These are phyloP conservation scores for Acanthopleura granulata DNA, from an alignment of 2,888 invertebrate genomes.

Conservation along the genomic window DNA sequence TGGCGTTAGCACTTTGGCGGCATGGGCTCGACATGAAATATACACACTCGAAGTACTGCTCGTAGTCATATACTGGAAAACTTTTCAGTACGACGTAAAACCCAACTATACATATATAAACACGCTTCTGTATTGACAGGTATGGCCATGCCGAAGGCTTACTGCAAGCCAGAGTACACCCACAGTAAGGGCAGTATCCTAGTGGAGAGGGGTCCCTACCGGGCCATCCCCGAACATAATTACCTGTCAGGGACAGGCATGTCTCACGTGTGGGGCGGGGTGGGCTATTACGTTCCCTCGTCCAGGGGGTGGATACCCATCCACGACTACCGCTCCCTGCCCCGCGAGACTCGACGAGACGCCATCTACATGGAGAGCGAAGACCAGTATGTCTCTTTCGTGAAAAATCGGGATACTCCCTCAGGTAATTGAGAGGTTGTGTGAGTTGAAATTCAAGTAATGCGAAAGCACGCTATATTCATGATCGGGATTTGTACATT, in stretches of 20 bases:
- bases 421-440: conserved; percentile 38
- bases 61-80: too few relatives aligned
- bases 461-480: neutral
- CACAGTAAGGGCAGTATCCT: conserved; percentile 20
- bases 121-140: too few relatives aligned
- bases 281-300: conserved; percentile 60
- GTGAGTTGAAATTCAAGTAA: neutral
- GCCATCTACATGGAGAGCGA: conserved; percentile 63
- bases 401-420: conserved; percentile 55
- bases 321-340: conserved; percentile 53
- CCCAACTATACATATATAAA: too few relatives aligned
- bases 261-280: conserved; percentile 51
- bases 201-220: conserved; percentile 42
- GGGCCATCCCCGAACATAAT: conserved; percentile 53
- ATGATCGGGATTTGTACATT: neutral
- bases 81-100: too few relatives aligned
- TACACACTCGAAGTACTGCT: too few relatives aligned
- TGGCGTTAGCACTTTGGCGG: too few relatives aligned
- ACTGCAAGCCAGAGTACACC: conserved; percentile 3
- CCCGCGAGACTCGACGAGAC: conserved; percentile 51
- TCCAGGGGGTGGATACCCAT: conserved; percentile 56
- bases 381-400: conserved; percentile 56
- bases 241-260: conserved; percentile 57
- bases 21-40: too few relatives aligned
- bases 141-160: too few relatives aligned